Percentiles rank a stretch among this genome's conserved stretches.
Evolutionary conservation across 37 sponge, comb jelly and placozoan genomes (phyloP).

Genomic region (Cladorhizidae sp.): DNA sequence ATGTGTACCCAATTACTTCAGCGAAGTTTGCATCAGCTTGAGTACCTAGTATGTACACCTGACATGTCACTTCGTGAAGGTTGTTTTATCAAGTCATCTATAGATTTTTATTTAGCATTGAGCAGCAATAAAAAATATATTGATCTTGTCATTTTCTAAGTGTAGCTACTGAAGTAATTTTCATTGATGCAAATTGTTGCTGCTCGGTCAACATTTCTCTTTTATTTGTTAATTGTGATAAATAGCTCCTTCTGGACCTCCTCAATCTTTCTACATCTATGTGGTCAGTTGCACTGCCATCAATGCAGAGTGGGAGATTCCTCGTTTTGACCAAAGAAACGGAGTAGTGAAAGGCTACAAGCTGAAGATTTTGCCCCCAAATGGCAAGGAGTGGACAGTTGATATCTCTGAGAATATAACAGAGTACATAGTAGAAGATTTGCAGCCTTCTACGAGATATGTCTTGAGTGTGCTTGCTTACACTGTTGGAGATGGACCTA

Average conservation of each 20-base stretch:
- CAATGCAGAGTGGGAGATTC: conserved; percentile 18
- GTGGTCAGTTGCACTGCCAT: conserved; percentile 37
- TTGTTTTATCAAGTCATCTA: no score
- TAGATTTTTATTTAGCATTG: no score
- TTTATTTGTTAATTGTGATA: neutral
- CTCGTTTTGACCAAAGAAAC: conserved; percentile 1
- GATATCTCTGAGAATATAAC: neutral
- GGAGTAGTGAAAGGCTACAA: conserved; percentile 34
- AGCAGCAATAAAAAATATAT: no score
- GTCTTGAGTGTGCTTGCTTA: conserved; percentile 28
- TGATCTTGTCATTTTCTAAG: no score
- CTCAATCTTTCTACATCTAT: conserved; percentile 14
- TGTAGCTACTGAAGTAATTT: no score
- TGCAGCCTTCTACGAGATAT: conserved; percentile 19
- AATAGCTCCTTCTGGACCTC: conserved; percentile 31
- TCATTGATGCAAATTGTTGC: no score
- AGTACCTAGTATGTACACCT: no score
- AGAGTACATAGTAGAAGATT: conserved; percentile 13
- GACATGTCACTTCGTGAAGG: no score
- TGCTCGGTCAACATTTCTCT: no score
- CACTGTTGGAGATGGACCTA: conserved; percentile 46
- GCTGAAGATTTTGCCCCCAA: conserved; percentile 1
- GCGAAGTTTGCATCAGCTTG: no score
- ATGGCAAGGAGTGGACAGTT: neutral
- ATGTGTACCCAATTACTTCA: no score